These are phyloP conservation scores for Machimus rusticus DNA, from an alignment of 2,888 invertebrate species.

Conservation along the genomic window DNA sequence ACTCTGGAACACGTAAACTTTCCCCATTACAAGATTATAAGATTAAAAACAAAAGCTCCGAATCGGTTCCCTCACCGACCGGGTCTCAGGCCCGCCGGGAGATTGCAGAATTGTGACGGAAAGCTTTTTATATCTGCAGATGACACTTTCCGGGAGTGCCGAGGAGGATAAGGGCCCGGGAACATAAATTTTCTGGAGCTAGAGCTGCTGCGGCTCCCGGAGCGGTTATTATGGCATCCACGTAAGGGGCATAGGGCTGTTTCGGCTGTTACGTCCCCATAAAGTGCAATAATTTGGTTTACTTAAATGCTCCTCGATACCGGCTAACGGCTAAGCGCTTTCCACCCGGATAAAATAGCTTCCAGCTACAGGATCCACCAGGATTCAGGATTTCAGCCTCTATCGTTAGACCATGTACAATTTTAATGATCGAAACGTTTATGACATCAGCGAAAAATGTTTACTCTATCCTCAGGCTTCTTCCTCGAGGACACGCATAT, in stretches of 20 bases:
- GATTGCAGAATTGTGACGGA: constrained; percentile 15
- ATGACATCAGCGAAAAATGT: constrained; percentile 25
- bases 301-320: constrained; percentile 42
- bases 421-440: constrained; percentile 30
- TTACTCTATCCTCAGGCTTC: neutral
- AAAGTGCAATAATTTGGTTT: constrained; percentile 43
- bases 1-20: constrained; percentile 38
- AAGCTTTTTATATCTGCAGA: constrained; percentile 24
- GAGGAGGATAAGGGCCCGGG: neutral
- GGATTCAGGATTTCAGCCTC: neutral
- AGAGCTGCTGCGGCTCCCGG: neutral
- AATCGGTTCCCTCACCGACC: neutral
- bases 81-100: neutral
- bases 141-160: neutral
- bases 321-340: constrained; percentile 26
- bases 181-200: neutral
- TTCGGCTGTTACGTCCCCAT: constrained; percentile 21
- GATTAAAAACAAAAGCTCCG: constrained; percentile 30
- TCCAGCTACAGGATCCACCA: neutral
- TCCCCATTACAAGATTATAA: constrained; percentile 34
- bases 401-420: neutral
- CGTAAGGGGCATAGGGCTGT: neutral
- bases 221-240: neutral
- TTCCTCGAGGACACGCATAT: neutral
- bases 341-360: constrained; percentile 15